phyloP scores from a whole-genome alignment of 2,113 vertebrate species.

The Neogobius melanostomus region DNA sequence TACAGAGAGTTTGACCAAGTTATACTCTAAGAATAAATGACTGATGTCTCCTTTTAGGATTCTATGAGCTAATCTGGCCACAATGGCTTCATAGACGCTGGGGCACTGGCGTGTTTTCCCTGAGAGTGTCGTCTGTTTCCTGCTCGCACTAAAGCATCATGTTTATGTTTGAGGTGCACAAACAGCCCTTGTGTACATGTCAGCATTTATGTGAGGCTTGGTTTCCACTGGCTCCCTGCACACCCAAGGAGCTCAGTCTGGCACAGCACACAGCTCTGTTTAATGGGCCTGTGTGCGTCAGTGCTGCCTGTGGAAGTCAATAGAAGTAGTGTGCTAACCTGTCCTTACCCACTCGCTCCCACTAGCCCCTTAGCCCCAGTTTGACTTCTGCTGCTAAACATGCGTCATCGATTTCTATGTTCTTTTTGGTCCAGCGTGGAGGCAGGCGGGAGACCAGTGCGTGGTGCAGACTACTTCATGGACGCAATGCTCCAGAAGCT shows the following conservation, averaged over 20 bases:
- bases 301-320: conserved; percentile 72
- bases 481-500: conserved; percentile 82
- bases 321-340: conserved; percentile 71
- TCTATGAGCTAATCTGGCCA: conserved; percentile 3
- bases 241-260: conserved; percentile 68
- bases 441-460: conserved; percentile 67
- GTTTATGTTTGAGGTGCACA: conserved; percentile 64
- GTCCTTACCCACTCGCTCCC: conserved; percentile 38
- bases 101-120: conserved; percentile 7
- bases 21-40: neutral
- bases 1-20: neutral
- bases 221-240: conserved; percentile 78
- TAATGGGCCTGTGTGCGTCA: conserved; percentile 76
- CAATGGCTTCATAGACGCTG: conserved; percentile 8
- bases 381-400: conserved; percentile 10
- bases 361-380: conserved; percentile 7
- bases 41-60: neutral
- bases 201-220: conserved; percentile 59
- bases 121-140: conserved; percentile 47
- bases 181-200: conserved; percentile 59
- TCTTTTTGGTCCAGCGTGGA: conserved; percentile 64
- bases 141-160: conserved; percentile 44
- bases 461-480: conserved; percentile 80
- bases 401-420: neutral
- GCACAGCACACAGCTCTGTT: conserved; percentile 68